phyloP scores from a whole-genome alignment of 2,888 invertebrate species.

The Keiferia lycopersicella region DNA sequence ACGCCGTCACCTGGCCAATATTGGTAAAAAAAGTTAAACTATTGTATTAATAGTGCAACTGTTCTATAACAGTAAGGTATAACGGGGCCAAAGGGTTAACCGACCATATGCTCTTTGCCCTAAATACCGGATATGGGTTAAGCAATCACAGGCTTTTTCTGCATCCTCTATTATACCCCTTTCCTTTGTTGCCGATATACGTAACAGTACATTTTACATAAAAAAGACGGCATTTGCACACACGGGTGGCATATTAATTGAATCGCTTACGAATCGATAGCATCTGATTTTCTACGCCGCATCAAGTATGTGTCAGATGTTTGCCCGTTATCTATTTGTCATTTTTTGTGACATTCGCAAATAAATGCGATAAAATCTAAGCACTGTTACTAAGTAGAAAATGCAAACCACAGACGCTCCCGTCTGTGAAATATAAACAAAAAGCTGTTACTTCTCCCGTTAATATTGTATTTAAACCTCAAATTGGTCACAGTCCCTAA shows the following conservation, averaged over 20 bases:
- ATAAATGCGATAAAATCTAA: constrained; percentile 13
- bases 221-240: constrained; percentile 67
- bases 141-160: constrained; percentile 72
- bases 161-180: constrained; percentile 67
- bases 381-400: constrained; percentile 22
- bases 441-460: constrained; percentile 47
- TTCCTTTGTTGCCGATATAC: constrained; percentile 56
- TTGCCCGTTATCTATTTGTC: constrained; percentile 28
- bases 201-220: constrained; percentile 60
- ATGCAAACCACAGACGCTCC: constrained; percentile 54
- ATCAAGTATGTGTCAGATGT: constrained; percentile 40
- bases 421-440: constrained; percentile 47
- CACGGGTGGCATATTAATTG: constrained; percentile 64
- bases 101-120: constrained; percentile 65
- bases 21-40: constrained; percentile 56
- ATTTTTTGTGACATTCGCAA: constrained; percentile 18
- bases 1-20: constrained; percentile 55
- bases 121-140: constrained; percentile 77
- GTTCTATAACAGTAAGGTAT: constrained; percentile 61
- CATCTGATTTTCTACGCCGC: constrained; percentile 48
- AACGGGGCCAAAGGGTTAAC: constrained; percentile 81
- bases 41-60: constrained; percentile 72
- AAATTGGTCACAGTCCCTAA: constrained; percentile 65
- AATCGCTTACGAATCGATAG: constrained; percentile 56
- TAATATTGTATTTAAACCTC: constrained; percentile 69